Percentiles rank a stretch among this genome's conserved stretches.
Evolutionary conservation across 35 echinoderm and acorn worm genomes (phyloP).

Genomic region (Patiria miniata): DNA sequence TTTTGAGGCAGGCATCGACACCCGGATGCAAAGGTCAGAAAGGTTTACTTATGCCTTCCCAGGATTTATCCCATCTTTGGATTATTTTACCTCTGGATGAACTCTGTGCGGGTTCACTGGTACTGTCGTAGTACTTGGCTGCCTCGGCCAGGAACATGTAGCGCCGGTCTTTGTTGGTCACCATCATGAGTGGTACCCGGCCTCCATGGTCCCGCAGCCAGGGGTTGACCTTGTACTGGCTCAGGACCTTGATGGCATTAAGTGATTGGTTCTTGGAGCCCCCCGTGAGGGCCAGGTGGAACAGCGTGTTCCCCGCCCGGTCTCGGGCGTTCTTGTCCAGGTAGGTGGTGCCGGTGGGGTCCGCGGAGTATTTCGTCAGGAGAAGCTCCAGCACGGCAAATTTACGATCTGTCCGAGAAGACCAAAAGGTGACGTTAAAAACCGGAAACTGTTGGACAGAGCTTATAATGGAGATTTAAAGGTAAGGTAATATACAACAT

Average conservation of each 20-base stretch:
- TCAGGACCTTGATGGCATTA: conserved; percentile 46
- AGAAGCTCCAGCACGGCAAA: conserved; percentile 48
- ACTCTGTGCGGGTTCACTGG: not conserved
- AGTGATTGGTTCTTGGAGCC: conserved; percentile 25
- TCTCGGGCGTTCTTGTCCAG: conserved; percentile 33
- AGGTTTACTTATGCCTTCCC: not conserved
- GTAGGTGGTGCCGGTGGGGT: conserved; percentile 4
- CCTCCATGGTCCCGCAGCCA: conserved; percentile 46
- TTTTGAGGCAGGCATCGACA: too few species aligned
- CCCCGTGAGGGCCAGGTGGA: conserved; percentile 48
- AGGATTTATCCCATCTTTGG: not conserved
- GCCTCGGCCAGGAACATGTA: conserved; percentile 44
- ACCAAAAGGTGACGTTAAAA: not conserved
- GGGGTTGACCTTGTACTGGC: conserved; percentile 47
- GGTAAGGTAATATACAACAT: too few species aligned
- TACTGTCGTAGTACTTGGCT: conserved; percentile 31
- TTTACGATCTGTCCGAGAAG: conserved; percentile 38
- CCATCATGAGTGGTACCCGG: conserved; percentile 42
- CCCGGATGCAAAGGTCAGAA: too few species aligned
- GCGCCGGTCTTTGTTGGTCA: conserved; percentile 44
- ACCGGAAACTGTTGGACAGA: not conserved
- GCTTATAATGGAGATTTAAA: not conserved
- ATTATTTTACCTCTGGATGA: not conserved
- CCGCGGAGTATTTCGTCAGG: conserved; percentile 15
- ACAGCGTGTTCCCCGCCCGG: conserved; percentile 33